Base-by-base conservation (phyloP, 2,797 vertebrate genomes). In the Xyrichtys novacula region DNA sequence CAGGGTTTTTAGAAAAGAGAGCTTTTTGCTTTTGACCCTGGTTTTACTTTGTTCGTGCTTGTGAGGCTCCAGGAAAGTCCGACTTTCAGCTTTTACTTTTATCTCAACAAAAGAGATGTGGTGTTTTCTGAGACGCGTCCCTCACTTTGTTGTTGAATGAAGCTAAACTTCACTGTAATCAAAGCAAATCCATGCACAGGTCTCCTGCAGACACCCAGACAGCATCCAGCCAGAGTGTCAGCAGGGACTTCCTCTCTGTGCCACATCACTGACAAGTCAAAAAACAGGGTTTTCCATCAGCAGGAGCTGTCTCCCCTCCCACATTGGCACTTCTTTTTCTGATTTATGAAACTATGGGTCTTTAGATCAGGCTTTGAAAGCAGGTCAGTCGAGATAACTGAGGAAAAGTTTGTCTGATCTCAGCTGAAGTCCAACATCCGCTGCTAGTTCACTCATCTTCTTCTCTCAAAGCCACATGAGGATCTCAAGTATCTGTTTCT, bases 111-210 rank as follows among this genome's bases (percentile, higher is more conserved):
- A 43, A 69, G 76, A 20, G 64, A 69, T 42, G 7, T 20, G 20
- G 12, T 9, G 56, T 82, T 56, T 72, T 80, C 76, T 74, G 63
- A 84, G 60, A 67, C 20, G 64, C 85, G 88, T 88, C 85, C 88
- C 91, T 89, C 88, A 76, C 74, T 62, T 61, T 56, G 54, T 75
- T 68, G 74, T 74, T 78, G 42, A 83, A 67, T 32, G 54, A 81
- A 71, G 71, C 59, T 32, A 66, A 74, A 55, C 31, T 20, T 67
- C 70, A 70, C 73, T 70, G 47, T 59, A 48, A 65, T 70, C 69
- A 53, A 56, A 28, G 60, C 7, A 11, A 42, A 65, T 7, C 19
- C 63, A 26, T 64, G 53, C 67, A 71, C 12, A 0, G 28, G 43
- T 43, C 76, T 46, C 69, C 60, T 17, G 48, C 46, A 25, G 43